Evolutionary conservation across 2,888 invertebrate species (phyloP), one percentile per base, ranked within the genome.

Genomic region (Drosophila anomalata): DNA sequence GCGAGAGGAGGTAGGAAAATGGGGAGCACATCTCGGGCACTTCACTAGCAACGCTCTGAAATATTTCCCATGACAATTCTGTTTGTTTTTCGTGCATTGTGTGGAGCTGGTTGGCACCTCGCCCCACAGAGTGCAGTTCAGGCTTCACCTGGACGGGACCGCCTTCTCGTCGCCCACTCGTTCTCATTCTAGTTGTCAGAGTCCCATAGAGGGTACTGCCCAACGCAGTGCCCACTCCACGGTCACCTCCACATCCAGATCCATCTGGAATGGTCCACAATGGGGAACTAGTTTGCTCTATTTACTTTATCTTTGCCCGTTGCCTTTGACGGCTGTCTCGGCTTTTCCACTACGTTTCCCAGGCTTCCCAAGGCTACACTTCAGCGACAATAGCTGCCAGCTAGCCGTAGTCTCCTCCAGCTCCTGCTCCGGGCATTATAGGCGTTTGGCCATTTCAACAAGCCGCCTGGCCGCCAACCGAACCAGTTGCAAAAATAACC

Each of bases 31-130:
- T 52, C 68, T 44, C 53, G 60, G 47, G 62, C 72, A 69, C 68
- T 63, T 62, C 67, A 75, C 68, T 72, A 57, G 68, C 72, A 74
- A 60, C 60, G 80, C 77, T 70, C 52, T 78, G 69, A 88, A 87
- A 83, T 79, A 81, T 85, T 87, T 87, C 87, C 87, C 88, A 88
- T 88, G 87, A 88, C 88, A 87, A 81, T 81, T 87, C 79, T 87
- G 88, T 88, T 88, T 88, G 83, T 76, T 87, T 88, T 87, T 85
- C 87, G 80, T 87, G 82, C 57, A 85, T 82, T 82, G 82, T 85
- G 83, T 79, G 73, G 73, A 54, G 58, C 50, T 59, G 80, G 54
- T 75, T 80, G 80, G 80, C 77, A 85, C 81, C 78, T 78, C 58
- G 69, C 73, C 69, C 50, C 50, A 20, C 12, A 11, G 12, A 44